Base-by-base conservation (phyloP, 2,888 invertebrate species). In the Chirona hameri region DNA sequence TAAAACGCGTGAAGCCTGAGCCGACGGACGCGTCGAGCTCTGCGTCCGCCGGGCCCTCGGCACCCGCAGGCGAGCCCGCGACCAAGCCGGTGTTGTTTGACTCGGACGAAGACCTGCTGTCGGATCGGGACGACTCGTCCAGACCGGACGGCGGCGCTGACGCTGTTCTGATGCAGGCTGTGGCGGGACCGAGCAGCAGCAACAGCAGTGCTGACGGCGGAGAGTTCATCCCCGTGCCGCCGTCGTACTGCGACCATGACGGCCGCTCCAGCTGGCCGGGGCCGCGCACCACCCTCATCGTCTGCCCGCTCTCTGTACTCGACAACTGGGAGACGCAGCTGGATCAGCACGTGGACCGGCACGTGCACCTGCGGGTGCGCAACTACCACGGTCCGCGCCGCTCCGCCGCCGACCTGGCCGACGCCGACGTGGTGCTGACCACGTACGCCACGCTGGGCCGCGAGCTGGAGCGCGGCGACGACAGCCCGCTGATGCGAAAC, bases 361-460 rank as follows among this genome's bases (percentile, higher is more conserved):
- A 80, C 80, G 80, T 80, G 27, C 72, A 72, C 72, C 72, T 72
- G 29, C 29, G 31, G 15, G 21, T 72, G 18, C 72, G 72, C 31
- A 72, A 14, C 31, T 72, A 18, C 72, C 72, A 72, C 72, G 80
- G 80, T 2, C 46, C 52, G 24, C 3, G 9, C 15, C 80, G 80
- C 48, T 14, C 14, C 21, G 52, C 31, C 18, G 24, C 24, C 14
- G 83, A 83, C n/a, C 81, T 83, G 12, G 48, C 80, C 3, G 48
- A 52, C 29, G 55, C 39, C 60, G 82, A 83, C 82, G 46, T 83
- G 27, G 82, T 83, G 27, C 9, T 83, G 14, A 83, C 83, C 24
- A 83, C 83, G 24, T 83, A 83, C 80, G 83, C 82, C 27, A 82
- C 82, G 0, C 79, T 82, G 31, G 27, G n/a, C 39, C 80, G 80